phyloP scores from a whole-genome alignment of 2,797 vertebrate genomes.

The Bradypodion pumilum region DNA sequence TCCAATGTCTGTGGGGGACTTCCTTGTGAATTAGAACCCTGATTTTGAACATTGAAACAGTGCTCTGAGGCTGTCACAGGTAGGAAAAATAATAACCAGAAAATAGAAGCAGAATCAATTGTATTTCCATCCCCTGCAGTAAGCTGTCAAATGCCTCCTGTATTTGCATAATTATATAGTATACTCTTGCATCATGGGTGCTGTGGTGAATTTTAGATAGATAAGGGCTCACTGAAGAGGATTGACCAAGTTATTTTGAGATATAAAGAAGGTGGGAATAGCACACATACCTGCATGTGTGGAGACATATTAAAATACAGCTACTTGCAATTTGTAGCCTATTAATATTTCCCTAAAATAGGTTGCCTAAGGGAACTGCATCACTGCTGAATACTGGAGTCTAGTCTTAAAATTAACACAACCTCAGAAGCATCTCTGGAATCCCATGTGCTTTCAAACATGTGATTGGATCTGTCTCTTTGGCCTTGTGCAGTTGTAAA shows the following conservation, averaged over 20 bases:
- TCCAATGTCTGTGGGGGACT: no score
- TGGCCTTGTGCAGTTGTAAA: background rate
- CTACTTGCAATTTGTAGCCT: background rate
- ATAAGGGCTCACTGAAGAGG: no score
- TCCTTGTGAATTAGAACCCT: no score
- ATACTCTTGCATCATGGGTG: background rate
- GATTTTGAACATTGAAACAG: no score
- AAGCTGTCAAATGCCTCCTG: background rate
- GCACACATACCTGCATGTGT: background rate
- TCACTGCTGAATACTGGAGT: background rate
- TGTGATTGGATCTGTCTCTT: background rate
- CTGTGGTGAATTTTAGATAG: background rate
- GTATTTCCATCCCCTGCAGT: background rate
- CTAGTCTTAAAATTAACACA: background rate
- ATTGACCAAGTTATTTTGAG: background rate
- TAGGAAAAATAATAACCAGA: no score
- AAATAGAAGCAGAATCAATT: no score
- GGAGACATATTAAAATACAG: background rate
- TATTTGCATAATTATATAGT: background rate
- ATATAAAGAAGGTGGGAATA: background rate
- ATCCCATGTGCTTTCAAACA: background rate
- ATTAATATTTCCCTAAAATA: background rate
- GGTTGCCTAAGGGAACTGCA: background rate
- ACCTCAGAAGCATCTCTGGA: background rate
- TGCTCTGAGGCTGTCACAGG: no score